Conservation (phyloP, 2,797 vertebrate species). For the Pelochelys cantorii region DNA sequence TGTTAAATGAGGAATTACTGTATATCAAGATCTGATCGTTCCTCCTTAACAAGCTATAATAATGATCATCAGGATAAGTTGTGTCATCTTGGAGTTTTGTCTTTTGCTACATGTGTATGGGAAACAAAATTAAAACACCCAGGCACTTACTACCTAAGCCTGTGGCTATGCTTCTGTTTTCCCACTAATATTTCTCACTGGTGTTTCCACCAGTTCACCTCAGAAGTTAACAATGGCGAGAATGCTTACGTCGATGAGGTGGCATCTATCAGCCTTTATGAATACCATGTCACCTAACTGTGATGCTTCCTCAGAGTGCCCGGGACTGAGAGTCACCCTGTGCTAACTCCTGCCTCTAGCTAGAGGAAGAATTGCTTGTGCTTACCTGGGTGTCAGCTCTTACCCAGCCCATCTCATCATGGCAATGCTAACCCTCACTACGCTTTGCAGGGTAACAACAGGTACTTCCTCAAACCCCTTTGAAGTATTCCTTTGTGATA, state of each 20-base stretch:
- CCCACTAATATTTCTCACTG: constrained; percentile 37
- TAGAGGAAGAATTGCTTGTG: too few species aligned
- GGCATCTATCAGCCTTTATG: background rate
- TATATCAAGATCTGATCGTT: background rate
- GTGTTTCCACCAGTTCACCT: background rate
- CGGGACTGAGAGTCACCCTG: too few species aligned
- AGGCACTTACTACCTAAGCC: constrained; percentile 21
- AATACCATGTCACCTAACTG: background rate
- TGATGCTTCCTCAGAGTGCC: too few species aligned
- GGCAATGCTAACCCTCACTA: too few species aligned
- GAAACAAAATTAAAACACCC: background rate
- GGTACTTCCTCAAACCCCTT: too few species aligned
- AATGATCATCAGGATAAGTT: background rate
- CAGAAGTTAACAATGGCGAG: background rate
- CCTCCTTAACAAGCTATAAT: background rate
- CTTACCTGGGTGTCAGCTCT: too few species aligned
- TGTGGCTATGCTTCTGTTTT: background rate
- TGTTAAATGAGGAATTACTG: too few species aligned
- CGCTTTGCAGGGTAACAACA: too few species aligned
- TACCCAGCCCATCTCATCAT: too few species aligned
- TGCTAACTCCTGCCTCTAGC: too few species aligned
- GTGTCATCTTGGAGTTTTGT: background rate
- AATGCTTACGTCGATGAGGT: background rate
- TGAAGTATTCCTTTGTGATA: too few species aligned
- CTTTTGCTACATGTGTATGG: constrained; percentile 14